phyloP scores from a whole-genome alignment of 1,140 invertebrate genomes.

The Helicoverpa armigera region DNA sequence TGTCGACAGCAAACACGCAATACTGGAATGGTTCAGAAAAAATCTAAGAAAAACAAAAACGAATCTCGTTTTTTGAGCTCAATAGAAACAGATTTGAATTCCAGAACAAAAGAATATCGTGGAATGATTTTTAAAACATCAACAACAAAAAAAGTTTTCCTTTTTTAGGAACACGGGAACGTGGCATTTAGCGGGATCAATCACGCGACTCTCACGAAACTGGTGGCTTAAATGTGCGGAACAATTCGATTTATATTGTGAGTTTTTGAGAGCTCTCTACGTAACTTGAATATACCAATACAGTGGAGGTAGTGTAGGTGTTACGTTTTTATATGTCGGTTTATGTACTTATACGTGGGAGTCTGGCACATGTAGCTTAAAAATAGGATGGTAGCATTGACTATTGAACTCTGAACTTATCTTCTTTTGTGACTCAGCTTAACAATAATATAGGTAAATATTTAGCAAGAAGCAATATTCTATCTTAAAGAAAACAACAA shows the following conservation, averaged over 20 bases:
- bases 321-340: neutral
- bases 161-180: conserved; percentile 35
- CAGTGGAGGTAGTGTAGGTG: neutral
- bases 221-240: conserved; percentile 54
- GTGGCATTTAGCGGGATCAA: conserved; percentile 58
- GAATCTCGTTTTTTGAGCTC: conserved; percentile 4
- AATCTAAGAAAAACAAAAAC: neutral
- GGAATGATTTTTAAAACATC: conserved; percentile 1
- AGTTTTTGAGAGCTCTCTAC: conserved; percentile 34
- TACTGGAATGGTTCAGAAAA: neutral
- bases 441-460: too few relatives aligned
- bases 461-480: too few relatives aligned
- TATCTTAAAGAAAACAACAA: too few relatives aligned
- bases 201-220: conserved; percentile 50
- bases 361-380: too few relatives aligned
- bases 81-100: neutral
- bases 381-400: too few relatives aligned
- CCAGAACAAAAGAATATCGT: conserved; percentile 3
- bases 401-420: too few relatives aligned
- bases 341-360: too few relatives aligned
- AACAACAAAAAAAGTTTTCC: neutral
- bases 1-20: conserved; percentile 6
- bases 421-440: too few relatives aligned
- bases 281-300: neutral
- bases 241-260: conserved; percentile 49